Conservation (phyloP, 2,113 vertebrate genomes). For the Rhea pennata region DNA sequence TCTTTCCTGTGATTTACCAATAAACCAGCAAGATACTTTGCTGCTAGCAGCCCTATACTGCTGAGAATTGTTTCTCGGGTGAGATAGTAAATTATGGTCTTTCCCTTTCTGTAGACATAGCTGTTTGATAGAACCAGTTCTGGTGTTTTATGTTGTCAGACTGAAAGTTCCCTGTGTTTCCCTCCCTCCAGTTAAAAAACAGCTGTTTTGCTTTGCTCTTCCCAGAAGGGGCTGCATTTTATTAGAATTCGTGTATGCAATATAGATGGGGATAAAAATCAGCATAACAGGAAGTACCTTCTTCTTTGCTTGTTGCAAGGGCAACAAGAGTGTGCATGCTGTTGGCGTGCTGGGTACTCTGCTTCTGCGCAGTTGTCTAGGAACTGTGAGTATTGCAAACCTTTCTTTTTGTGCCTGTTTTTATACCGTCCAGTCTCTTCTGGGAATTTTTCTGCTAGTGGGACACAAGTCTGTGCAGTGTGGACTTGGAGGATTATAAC, state of each 20-base stretch:
- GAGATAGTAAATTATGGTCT: not conserved
- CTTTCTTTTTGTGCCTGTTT: accelerated
- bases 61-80: not conserved
- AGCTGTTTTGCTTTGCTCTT: not conserved
- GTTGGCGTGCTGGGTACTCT: not conserved
- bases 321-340: not conserved
- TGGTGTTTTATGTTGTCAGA: not conserved
- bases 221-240: not conserved
- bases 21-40: not conserved
- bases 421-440: not conserved
- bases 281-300: not conserved
- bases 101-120: not conserved
- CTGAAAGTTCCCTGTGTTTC: not conserved
- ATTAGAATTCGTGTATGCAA: not conserved
- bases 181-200: not conserved
- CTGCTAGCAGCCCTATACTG: not conserved
- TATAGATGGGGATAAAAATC: not conserved
- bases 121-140: not conserved
- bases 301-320: not conserved
- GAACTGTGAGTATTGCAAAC: not conserved
- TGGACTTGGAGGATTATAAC: not conserved
- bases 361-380: not conserved
- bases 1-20: not conserved
- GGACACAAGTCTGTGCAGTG: not conserved
- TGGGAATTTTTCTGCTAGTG: not conserved